Percentiles rank a stretch among this genome's conserved stretches.
These are phyloP conservation scores for Chloropsis cyanopogon DNA, from an alignment of 2,113 vertebrate species.

Conservation along the genomic window DNA sequence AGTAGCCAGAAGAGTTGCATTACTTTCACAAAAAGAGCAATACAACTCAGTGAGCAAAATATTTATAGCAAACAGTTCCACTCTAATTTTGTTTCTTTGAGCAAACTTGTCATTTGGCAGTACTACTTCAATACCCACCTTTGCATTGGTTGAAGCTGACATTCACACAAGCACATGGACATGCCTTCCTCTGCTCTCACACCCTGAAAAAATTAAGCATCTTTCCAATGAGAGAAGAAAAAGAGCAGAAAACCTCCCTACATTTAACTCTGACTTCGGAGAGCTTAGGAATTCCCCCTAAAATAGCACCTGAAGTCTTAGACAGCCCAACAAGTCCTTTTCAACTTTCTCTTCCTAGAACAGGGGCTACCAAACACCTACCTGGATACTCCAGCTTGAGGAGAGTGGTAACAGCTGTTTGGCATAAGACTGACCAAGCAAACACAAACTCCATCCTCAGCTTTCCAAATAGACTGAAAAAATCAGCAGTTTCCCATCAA, in stretches of 20 bases:
- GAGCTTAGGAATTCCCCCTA: neutral
- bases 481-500: neutral
- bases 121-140: neutral
- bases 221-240: neutral
- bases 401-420: neutral
- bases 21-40: neutral
- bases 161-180: rapidly evolving
- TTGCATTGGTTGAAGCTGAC: neutral
- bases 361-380: neutral
- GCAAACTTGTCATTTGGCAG: neutral
- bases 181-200: neutral
- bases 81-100: neutral
- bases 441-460: neutral
- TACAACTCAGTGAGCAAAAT: neutral
- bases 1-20: neutral
- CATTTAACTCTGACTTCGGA: neutral
- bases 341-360: neutral
- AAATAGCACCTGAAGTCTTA: neutral
- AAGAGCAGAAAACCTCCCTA: neutral
- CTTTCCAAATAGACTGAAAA: neutral
- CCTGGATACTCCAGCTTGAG: neutral
- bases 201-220: neutral
- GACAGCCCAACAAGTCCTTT: neutral
- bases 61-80: neutral
- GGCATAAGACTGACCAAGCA: neutral